Evolutionary conservation across 2,113 vertebrate genomes (phyloP), one percentile per base, ranked within the genome.

Genomic region (Pollachius pollachius): DNA sequence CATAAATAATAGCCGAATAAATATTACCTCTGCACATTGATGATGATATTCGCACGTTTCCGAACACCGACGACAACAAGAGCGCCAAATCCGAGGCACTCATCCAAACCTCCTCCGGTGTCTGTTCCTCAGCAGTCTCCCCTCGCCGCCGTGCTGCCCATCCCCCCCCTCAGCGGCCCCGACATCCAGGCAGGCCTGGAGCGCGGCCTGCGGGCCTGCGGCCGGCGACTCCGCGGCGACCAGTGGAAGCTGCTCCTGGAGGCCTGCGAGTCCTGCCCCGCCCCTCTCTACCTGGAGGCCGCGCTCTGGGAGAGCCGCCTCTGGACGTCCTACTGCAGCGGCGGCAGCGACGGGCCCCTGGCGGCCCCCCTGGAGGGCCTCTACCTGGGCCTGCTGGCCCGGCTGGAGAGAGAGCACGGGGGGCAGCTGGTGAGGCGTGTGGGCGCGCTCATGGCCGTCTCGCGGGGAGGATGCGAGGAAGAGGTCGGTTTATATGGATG

Each of bases 371-470:
- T 90, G 18, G 68, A 72, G 52, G 80, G 77, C 17, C 78, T 93
- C n/a, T 91, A 91, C 75, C 62, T 73, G 1, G 12, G 52, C 13
- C 23, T 85, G 12, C 66, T 92, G 30, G 59, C 66, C 52, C 80
- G 85, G 73, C 68, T 93, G 79, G 91, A 90, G 80, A 80, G 76
- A 64, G 76, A 75, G 0, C 81, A 90, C 23, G 92, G 91, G 0
- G 72, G 65, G 15, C 81, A 89, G 58, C 75, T 92, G 58, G 77
- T 92, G 27, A 87, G 87, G 41, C 89, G 78, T 19, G 74, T 78
- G 1, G 75, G 75, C 0, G 76, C 75, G 54, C 81, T 91, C n/a
- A 71, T 91, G 52, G 86, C 87, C 0, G 68, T 91, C 57, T 91
- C 91, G 18, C 81, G 80, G 15, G 85, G 82, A 54, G 91, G 91